Evolutionary conservation across 1,140 invertebrate species (phyloP).

Genomic region (Zaprionus kolodkinae): DNA sequence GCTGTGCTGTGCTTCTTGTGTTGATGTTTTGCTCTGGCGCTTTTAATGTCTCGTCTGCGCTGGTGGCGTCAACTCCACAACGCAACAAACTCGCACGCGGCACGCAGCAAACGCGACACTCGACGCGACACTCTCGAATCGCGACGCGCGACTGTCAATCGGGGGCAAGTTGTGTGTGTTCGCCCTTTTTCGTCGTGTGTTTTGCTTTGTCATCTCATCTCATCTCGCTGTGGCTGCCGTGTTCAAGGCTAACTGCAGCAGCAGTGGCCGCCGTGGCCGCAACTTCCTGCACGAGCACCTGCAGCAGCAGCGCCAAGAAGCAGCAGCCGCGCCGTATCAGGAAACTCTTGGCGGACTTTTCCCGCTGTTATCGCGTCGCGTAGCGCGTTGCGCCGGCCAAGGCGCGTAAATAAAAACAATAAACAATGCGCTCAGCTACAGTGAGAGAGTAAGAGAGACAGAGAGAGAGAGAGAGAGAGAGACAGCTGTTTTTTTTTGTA

Average conservation of each 20-base stretch:
- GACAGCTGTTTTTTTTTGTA: neutral
- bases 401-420: conserved; percentile 43
- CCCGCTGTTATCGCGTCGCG: conserved; percentile 25
- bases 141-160: conserved; percentile 38
- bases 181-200: conserved; percentile 5
- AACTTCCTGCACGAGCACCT: conserved; percentile 39
- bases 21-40: conserved; percentile 74
- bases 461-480: neutral
- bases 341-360: conserved; percentile 26
- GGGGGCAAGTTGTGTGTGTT: conserved; percentile 32
- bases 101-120: conserved; percentile 12
- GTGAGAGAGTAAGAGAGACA: neutral
- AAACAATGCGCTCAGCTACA: conserved; percentile 34
- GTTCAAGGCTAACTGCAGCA: conserved; percentile 72
- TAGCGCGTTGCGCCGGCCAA: conserved; percentile 17
- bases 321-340: conserved; percentile 25
- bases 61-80: conserved; percentile 72
- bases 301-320: conserved; percentile 20
- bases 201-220: conserved; percentile 33
- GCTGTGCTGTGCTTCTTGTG: conserved; percentile 65
- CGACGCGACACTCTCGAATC: conserved; percentile 13
- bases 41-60: conserved; percentile 77
- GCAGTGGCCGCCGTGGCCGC: conserved; percentile 16
- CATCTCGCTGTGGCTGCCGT: conserved; percentile 10
- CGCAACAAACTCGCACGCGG: conserved; percentile 44